phyloP scores from a whole-genome alignment of 37 sponge, comb jelly and placozoan genomes.

The Theonella swinhoei region DNA sequence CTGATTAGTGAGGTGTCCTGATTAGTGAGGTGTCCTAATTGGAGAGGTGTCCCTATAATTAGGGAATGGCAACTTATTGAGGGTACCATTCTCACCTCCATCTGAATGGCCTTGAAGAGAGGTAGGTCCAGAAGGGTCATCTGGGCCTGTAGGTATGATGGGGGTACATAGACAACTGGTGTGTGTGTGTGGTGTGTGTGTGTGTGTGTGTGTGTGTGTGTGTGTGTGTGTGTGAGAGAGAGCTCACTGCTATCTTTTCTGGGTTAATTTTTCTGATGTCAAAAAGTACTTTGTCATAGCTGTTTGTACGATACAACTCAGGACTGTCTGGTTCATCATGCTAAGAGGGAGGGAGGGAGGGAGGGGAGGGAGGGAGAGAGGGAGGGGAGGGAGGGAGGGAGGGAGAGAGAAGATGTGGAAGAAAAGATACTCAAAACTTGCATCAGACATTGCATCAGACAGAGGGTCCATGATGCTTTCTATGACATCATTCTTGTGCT shows the following conservation, averaged over 20 bases:
- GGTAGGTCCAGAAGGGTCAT: constrained; percentile 73
- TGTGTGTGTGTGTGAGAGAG: background rate
- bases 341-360: background rate
- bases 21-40: no score
- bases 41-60: no score
- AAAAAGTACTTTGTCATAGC: constrained; percentile 71
- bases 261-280: constrained; percentile 62
- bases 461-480: no score
- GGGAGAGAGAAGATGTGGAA: background rate
- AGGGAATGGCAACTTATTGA: no score
- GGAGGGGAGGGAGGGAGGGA: background rate
- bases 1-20: no score
- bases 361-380: background rate
- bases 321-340: background rate
- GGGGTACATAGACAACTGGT: background rate
- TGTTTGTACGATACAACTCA: constrained; percentile 16
- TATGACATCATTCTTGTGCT: background rate
- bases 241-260: constrained; percentile 72
- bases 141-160: constrained; percentile 60
- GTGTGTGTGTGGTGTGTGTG: background rate
- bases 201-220: background rate
- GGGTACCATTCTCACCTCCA: no score
- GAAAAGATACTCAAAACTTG: no score
- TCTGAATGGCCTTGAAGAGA: constrained; percentile 63
- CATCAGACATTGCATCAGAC: background rate